These are phyloP conservation scores for Choristoneura rosaceana DNA, from an alignment of 2,888 invertebrate species.

Conservation along the genomic window DNA sequence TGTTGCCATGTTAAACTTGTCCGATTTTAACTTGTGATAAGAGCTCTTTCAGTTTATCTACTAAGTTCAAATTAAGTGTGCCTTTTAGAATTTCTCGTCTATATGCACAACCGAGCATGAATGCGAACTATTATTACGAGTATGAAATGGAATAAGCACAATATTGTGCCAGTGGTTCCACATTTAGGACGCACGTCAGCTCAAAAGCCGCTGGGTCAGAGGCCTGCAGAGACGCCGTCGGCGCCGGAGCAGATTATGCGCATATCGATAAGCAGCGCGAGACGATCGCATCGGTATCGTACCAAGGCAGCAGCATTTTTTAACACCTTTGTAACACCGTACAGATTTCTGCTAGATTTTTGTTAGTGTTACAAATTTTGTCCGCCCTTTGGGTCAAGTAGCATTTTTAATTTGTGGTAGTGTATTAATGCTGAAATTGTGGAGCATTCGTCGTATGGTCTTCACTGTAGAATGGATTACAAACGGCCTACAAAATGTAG, in stretches of 20 bases:
- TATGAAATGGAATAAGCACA: neutral
- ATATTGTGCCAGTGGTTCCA: neutral
- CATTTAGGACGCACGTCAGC: neutral
- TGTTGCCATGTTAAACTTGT: too few relatives aligned
- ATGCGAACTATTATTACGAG: neutral
- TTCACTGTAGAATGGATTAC: too few relatives aligned
- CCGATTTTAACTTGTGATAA: neutral
- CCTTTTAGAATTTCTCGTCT: too few relatives aligned
- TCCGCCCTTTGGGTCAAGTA: neutral
- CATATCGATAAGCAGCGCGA: conserved; percentile 22
- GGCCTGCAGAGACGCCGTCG: conserved; percentile 13
- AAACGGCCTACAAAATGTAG: too few relatives aligned
- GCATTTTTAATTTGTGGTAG: too few relatives aligned
- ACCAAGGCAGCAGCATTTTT: conserved; percentile 3
- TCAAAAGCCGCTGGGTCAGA: conserved; percentile 8
- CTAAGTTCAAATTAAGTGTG: neutral
- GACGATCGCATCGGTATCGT: conserved; percentile 4
- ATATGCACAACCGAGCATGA: neutral
- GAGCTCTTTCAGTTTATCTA: neutral
- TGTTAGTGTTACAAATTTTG: neutral
- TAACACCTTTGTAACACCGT: neutral
- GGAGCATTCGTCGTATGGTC: too few relatives aligned
- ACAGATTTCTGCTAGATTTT: neutral
- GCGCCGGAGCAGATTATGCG: conserved; percentile 23
- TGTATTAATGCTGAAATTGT: too few relatives aligned